Conservation (phyloP, 2,113 vertebrate genomes). For the Heliornis fulica region DNA sequence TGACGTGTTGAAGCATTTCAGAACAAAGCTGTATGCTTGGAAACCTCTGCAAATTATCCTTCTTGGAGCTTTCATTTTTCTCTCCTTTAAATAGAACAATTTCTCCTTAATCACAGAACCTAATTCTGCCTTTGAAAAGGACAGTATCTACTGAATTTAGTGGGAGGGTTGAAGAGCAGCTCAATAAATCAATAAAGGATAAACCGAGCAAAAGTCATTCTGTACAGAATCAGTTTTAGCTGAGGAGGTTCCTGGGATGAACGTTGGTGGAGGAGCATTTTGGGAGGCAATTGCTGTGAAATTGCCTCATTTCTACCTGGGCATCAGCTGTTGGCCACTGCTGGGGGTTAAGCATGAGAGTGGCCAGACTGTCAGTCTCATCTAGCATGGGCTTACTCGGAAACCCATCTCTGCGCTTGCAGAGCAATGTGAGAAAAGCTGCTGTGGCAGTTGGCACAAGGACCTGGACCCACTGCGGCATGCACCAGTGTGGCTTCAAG, state of each 20-base stretch:
- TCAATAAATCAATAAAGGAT: background rate
- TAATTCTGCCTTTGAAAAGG: constrained; percentile 3
- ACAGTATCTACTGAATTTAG: background rate
- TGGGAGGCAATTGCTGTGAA: background rate
- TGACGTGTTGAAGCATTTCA: background rate
- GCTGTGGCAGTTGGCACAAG: background rate
- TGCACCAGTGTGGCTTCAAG: background rate
- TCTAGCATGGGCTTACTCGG: background rate
- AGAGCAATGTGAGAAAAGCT: background rate
- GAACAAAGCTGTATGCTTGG: background rate
- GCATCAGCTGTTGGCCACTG: rapidly evolving
- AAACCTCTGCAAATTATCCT: background rate
- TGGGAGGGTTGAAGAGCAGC: background rate
- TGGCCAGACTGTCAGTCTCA: background rate
- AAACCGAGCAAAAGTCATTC: background rate
- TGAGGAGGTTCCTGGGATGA: background rate
- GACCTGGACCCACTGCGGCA: rapidly evolving
- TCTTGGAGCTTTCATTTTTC: background rate
- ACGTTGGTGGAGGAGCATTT: background rate
- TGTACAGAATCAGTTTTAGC: background rate
- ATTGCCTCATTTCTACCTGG: background rate
- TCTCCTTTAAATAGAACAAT: background rate
- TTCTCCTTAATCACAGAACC: background rate
- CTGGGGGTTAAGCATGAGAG: background rate
- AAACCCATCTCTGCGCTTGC: background rate